These are phyloP conservation scores for Masticophis lateralis DNA, from an alignment of 2,797 vertebrate species.

Conservation along the genomic window DNA sequence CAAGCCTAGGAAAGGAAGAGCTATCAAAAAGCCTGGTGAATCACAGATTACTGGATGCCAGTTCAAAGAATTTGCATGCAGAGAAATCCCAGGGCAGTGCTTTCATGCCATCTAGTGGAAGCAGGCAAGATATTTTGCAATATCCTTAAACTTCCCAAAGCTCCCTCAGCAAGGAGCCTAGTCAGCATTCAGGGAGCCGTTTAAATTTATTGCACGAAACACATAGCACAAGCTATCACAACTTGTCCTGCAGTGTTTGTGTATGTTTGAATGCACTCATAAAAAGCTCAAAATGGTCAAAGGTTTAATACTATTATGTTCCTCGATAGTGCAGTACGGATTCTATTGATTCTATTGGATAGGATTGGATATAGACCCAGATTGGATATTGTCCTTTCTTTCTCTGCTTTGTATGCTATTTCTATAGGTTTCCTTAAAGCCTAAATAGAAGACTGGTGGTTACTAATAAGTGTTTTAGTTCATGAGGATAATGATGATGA, in stretches of 20 bases:
- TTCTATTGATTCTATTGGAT: not conserved
- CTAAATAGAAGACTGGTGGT: not conserved
- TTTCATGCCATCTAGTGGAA: constrained; percentile 71
- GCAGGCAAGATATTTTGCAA: not conserved
- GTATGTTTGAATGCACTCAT: not conserved
- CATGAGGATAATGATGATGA: not conserved
- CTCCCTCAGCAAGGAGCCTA: not conserved
- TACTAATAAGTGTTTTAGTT: not conserved
- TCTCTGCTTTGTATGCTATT: not conserved
- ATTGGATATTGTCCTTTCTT: not conserved
- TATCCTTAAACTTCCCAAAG: not conserved
- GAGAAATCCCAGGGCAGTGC: constrained; percentile 45
- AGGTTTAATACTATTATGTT: not conserved
- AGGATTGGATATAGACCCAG: not conserved
- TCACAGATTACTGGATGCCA: constrained; percentile 44
- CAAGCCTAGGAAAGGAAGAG: constrained; percentile 39
- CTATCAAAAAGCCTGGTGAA: constrained; percentile 50
- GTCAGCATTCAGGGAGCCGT: not conserved
- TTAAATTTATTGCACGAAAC: not conserved
- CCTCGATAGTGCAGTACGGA: not conserved
- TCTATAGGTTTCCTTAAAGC: not conserved
- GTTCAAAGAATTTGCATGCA: constrained; percentile 37
- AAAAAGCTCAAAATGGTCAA: not conserved
- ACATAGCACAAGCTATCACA: not conserved
- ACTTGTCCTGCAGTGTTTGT: not conserved